A percentile compares a stretch with the other conserved stretches of the same genome.
phyloP scores from a whole-genome alignment of 1,140 invertebrate genomes.

The Diprion similis region DNA sequence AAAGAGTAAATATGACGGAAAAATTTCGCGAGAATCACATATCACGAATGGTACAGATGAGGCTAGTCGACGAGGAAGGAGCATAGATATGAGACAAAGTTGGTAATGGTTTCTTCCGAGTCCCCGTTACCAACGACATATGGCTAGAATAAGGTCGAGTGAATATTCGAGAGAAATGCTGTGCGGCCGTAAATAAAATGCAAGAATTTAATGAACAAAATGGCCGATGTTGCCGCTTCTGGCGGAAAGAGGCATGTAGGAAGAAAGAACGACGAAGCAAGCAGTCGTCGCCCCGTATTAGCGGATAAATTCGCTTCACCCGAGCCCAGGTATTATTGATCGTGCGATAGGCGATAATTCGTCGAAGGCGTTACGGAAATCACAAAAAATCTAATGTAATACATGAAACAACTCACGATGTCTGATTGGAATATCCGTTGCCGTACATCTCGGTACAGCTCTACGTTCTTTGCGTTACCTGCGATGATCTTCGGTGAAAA shows the following conservation, averaged over 20 bases:
- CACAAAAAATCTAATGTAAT: slow-evolving; percentile 8
- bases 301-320: background rate
- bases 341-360: background rate
- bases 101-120: too few relatives aligned
- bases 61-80: slow-evolving; percentile 7
- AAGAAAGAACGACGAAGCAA: slow-evolving; percentile 16
- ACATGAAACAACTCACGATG: slow-evolving; percentile 43
- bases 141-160: background rate
- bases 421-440: slow-evolving; percentile 55
- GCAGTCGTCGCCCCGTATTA: too few relatives aligned
- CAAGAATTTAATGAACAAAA: slow-evolving; percentile 31
- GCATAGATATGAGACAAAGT: too few relatives aligned
- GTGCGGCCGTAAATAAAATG: background rate
- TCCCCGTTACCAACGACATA: background rate
- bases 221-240: slow-evolving; percentile 25
- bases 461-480: slow-evolving; percentile 15
- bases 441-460: slow-evolving; percentile 47
- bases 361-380: too few relatives aligned
- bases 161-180: background rate
- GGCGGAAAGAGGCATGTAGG: slow-evolving; percentile 11
- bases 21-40: too few relatives aligned
- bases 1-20: background rate
- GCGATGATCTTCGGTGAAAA: slow-evolving; percentile 6
- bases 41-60: background rate
- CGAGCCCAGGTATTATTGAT: slow-evolving; percentile 10